Evolutionary conservation across 1,140 invertebrate species (phyloP), one percentile per base, ranked within the genome.

Genomic region (Lithobius niger): DNA sequence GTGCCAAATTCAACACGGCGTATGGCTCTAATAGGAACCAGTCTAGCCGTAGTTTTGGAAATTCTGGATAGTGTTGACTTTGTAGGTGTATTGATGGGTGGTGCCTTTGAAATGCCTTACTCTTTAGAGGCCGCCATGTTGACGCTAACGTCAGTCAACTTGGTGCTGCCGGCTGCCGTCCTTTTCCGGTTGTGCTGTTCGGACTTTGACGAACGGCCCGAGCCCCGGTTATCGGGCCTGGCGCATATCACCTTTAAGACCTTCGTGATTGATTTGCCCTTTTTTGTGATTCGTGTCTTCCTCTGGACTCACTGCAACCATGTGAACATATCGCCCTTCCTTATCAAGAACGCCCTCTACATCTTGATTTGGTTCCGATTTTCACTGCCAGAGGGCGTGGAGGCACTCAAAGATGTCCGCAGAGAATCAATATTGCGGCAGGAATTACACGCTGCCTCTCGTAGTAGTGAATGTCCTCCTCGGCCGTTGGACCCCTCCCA

Each of bases 341-440:
- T 77, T 3, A 67, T 81, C 53, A 81, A 81, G 59, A 81, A 81
- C 61, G 54, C 78, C 10, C 65, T 79, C 25, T 64, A 70, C 1
- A 76, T 77, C 40, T 60, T 74, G 55, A 49, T 72, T 0, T 66
- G 66, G 18, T 52, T 74, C 2, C 62, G 71, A 15, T 52, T 24
- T 26, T 21, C 47, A 28, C 25, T 57, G 24, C 52, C 56, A 21
- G 52, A 57, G 43, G 25, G 13, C 43, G 43, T 45, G 19, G 22
- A 6, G 31, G 6, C n/a, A 6, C 6, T 6, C 6, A 36, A 36
- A 36, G 31, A 36, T 6, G 6, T 36, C n/a, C 31, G 31, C 6
- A 36, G 6, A 36, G n/a, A 36, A n/a, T n/a, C n/a, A n/a, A n/a
- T n/a, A n/a, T n/a, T n/a, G n/a, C n/a, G n/a, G n/a, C n/a, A n/a